These are phyloP conservation scores for Psylliodes chrysocephalus DNA, from an alignment of 2,888 invertebrate species.

Conservation along the genomic window DNA sequence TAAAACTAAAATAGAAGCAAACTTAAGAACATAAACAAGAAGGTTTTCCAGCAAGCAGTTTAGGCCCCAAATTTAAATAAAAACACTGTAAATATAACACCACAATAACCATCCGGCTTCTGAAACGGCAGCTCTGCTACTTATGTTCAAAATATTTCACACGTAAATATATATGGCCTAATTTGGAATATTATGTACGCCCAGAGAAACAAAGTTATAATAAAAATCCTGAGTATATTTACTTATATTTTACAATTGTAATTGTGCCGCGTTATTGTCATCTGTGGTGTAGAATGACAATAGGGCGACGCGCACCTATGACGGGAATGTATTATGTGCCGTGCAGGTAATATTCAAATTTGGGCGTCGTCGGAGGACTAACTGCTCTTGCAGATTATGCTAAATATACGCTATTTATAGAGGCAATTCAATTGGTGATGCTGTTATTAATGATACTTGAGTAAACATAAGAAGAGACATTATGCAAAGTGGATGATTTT, in stretches of 20 bases:
- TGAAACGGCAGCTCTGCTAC: neutral
- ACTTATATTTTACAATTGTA: slow-evolving; percentile 49
- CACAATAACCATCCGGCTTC: neutral
- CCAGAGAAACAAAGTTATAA: slow-evolving; percentile 47
- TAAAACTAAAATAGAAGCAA: too few species aligned
- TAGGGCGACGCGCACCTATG: slow-evolving; percentile 27
- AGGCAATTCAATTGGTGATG: slow-evolving; percentile 32
- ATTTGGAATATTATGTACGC: slow-evolving; percentile 47
- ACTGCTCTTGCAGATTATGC: slow-evolving; percentile 37
- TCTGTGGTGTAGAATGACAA: slow-evolving; percentile 48
- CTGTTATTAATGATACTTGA: slow-evolving; percentile 42
- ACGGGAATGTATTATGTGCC: slow-evolving; percentile 4
- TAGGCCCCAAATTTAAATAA: slow-evolving; percentile 1
- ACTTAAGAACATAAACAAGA: neutral
- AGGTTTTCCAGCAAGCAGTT: neutral
- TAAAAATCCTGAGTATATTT: slow-evolving; percentile 44
- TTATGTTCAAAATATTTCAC: slow-evolving; percentile 37
- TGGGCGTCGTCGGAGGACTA: slow-evolving; percentile 11
- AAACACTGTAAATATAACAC: slow-evolving; percentile 10
- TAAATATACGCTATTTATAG: slow-evolving; percentile 31
- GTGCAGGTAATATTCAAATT: slow-evolving; percentile 42
- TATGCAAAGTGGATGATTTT: slow-evolving; percentile 30
- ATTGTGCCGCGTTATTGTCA: slow-evolving; percentile 43
- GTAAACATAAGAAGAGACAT: slow-evolving; percentile 39
- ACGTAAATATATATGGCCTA: slow-evolving; percentile 41